A percentile compares a stretch with the other conserved stretches of the same genome.
phyloP scores from a whole-genome alignment of 92 coral and sea anemone species.

The Porites rus region DNA sequence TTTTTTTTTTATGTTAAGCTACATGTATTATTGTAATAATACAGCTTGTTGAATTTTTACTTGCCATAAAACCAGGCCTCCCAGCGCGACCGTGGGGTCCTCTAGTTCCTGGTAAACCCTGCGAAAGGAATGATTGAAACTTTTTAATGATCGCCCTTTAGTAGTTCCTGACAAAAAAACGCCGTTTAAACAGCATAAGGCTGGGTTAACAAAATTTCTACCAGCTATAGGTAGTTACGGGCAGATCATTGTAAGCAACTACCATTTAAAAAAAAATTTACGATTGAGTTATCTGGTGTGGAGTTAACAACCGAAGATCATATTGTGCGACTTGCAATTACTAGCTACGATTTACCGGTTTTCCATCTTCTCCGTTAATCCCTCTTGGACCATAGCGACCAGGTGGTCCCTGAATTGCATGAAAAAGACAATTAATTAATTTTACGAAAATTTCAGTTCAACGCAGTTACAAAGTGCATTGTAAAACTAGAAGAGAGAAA shows the following conservation, averaged over 20 bases:
- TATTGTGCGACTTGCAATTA: too few relatives aligned
- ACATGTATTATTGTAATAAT: too few relatives aligned
- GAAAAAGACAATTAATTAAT: not conserved
- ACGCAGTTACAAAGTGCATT: not conserved
- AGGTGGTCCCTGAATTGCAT: constrained; percentile 4
- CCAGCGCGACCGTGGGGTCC: constrained; percentile 33
- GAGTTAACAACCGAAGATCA: too few relatives aligned
- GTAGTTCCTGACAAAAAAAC: not conserved
- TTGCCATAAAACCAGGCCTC: constrained; percentile 22
- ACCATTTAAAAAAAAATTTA: too few relatives aligned
- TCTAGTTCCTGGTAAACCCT: constrained; percentile 32
- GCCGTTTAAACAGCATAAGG: not conserved
- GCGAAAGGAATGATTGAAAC: not conserved
- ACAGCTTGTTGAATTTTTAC: not conserved
- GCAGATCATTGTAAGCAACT: too few relatives aligned
- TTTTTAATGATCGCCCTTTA: not conserved
- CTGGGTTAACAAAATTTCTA: not conserved
- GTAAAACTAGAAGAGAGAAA: not conserved
- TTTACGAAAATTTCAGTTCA: too few relatives aligned
- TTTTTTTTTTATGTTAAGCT: too few relatives aligned
- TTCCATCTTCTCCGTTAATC: constrained; percentile 24
- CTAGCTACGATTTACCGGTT: not conserved
- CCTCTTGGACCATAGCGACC: constrained; percentile 30
- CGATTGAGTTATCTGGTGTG: too few relatives aligned
- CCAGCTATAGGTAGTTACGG: too few relatives aligned